Percentiles rank a stretch among this genome's conserved stretches.
Conservation (phyloP, 2,888 invertebrate species). For the Capitulum mitella region DNA sequence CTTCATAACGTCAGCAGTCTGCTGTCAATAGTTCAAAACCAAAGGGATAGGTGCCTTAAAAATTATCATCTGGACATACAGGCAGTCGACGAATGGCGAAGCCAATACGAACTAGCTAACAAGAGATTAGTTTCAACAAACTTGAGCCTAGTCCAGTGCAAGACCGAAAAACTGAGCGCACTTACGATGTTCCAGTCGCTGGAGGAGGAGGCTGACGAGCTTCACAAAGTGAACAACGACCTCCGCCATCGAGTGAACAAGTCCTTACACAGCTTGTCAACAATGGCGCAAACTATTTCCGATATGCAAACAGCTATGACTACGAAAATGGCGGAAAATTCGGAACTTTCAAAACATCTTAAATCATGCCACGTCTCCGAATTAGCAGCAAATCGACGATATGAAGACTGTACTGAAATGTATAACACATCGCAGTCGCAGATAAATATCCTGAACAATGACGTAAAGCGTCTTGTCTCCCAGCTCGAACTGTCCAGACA, state of each 20-base stretch:
- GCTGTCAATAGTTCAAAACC: background rate
- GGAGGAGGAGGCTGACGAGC: background rate
- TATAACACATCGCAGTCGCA: too few species aligned
- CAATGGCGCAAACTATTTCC: background rate
- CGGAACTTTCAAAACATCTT: background rate
- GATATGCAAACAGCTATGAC: background rate
- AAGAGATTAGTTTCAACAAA: background rate
- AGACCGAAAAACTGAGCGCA: too few species aligned
- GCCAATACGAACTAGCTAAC: background rate
- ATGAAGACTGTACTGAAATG: background rate
- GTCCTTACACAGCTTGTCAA: background rate
- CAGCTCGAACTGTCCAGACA: too few species aligned
- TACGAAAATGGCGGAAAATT: background rate
- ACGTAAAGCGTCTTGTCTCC: too few species aligned
- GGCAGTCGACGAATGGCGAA: background rate
- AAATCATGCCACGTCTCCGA: background rate
- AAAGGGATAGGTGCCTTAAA: background rate
- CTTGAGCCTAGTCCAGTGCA: too few species aligned
- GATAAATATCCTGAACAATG: too few species aligned
- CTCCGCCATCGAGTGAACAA: background rate
- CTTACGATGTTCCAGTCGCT: background rate
- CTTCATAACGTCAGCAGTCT: background rate
- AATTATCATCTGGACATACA: background rate
- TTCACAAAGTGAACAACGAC: background rate
- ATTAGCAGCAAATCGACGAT: background rate